Evolutionary conservation across 1,140 invertebrate species (phyloP).

Genomic region (Ooceraea biroi): DNA sequence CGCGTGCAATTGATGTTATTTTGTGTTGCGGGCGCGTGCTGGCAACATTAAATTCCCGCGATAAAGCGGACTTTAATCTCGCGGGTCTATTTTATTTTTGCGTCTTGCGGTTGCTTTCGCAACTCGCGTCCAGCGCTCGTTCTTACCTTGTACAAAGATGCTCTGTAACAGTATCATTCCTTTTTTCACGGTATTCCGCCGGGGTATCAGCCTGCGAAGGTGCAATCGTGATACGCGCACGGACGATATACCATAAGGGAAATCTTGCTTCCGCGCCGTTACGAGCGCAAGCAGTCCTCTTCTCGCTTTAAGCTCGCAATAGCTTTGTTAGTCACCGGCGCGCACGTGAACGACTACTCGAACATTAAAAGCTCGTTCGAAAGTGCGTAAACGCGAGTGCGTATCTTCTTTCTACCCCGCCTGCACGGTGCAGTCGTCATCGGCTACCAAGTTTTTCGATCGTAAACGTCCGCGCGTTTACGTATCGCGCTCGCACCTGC

Average conservation of each 20-base stretch:
- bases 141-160: too few species aligned
- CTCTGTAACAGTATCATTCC: too few species aligned
- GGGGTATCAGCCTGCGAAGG: too few species aligned
- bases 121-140: too few species aligned
- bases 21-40: background rate
- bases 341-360: background rate
- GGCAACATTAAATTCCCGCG: background rate
- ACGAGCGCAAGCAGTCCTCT: background rate
- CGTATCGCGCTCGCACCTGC: background rate
- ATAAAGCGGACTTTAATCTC: background rate
- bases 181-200: too few species aligned
- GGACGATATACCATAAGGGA: too few species aligned
- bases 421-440: background rate
- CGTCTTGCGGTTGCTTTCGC: too few species aligned
- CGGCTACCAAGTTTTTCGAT: background rate
- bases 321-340: background rate
- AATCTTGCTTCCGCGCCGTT: too few species aligned
- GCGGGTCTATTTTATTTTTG: too few species aligned
- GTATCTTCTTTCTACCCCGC: background rate
- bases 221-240: too few species aligned
- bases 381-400: conserved; percentile 7
- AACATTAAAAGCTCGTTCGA: conserved; percentile 6
- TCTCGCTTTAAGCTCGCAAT: background rate
- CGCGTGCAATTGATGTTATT: conserved; percentile 26
- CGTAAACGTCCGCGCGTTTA: conserved; percentile 4